Evolutionary conservation across 1,140 invertebrate species (phyloP).

Genomic region (Zaprionus camerounensis): DNA sequence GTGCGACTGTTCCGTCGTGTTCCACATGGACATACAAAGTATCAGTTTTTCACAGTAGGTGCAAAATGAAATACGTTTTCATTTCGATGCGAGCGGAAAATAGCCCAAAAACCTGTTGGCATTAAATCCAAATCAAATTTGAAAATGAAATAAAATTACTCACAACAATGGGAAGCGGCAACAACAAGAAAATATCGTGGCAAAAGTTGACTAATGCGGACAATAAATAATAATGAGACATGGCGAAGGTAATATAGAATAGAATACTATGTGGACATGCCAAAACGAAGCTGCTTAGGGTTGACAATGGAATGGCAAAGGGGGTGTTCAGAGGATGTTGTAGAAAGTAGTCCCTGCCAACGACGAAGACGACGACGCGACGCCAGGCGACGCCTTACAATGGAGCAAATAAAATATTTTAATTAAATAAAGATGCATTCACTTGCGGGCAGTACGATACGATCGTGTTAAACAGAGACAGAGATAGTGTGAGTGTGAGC

Average conservation of each 20-base stretch:
- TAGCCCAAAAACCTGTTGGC: constrained; percentile 47
- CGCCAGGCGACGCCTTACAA: constrained; percentile 10
- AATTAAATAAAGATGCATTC: constrained; percentile 74
- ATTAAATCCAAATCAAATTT: constrained; percentile 58
- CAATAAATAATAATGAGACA: constrained; percentile 60
- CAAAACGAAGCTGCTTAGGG: constrained; percentile 51
- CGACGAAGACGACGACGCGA: neutral
- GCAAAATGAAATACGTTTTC: constrained; percentile 56
- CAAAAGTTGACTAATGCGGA: constrained; percentile 67
- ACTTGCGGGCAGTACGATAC: constrained; percentile 34
- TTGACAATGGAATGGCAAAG: constrained; percentile 17
- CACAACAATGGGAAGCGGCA: constrained; percentile 48
- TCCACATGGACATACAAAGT: constrained; percentile 50
- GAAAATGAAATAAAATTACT: constrained; percentile 69
- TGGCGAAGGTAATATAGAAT: constrained; percentile 30
- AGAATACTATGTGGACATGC: constrained; percentile 12
- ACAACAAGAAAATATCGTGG: neutral
- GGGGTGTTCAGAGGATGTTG: neutral
- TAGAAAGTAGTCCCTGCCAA: constrained; percentile 17
- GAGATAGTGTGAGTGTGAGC: neutral
- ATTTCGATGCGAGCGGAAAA: constrained; percentile 29
- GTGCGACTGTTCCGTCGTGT: constrained; percentile 27
- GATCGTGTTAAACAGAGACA: constrained; percentile 35
- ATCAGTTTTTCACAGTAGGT: constrained; percentile 67
- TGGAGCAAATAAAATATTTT: constrained; percentile 70